phyloP scores from a whole-genome alignment of 2,797 vertebrate species.

The Limosa lapponica region DNA sequence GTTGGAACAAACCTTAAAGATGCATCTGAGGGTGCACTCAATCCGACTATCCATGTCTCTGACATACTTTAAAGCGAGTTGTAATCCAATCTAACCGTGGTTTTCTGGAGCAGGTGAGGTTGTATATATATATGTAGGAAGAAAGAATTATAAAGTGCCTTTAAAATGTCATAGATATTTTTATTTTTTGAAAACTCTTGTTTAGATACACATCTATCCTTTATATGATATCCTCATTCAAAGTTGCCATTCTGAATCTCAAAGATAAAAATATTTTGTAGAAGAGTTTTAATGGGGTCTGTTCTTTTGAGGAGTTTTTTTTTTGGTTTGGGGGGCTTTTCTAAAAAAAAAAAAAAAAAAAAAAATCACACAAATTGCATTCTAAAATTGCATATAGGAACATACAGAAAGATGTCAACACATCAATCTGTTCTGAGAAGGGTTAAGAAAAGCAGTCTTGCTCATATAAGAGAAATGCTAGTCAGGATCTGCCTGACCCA shows the following conservation, averaged over 20 bases:
- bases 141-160: neutral
- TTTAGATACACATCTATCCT: neutral
- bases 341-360: neutral
- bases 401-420: neutral
- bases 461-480: neutral
- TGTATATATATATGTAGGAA: neutral
- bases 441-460: neutral
- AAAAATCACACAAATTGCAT: neutral
- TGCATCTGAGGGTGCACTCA: too few species aligned
- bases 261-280: neutral
- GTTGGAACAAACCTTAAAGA: too few species aligned
- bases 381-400: neutral
- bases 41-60: too few species aligned
- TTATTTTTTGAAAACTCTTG: neutral
- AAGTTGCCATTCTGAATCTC: neutral
- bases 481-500: neutral
- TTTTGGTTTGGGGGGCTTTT: neutral
- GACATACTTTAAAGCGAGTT: neutral
- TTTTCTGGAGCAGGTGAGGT: neutral
- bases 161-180: neutral
- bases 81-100: neutral
- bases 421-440: neutral
- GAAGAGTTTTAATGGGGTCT: neutral
- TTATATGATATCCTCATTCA: neutral
- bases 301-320: neutral